Base-by-base conservation (phyloP, 2,888 invertebrate genomes). In the Physocephala rufipes region DNA sequence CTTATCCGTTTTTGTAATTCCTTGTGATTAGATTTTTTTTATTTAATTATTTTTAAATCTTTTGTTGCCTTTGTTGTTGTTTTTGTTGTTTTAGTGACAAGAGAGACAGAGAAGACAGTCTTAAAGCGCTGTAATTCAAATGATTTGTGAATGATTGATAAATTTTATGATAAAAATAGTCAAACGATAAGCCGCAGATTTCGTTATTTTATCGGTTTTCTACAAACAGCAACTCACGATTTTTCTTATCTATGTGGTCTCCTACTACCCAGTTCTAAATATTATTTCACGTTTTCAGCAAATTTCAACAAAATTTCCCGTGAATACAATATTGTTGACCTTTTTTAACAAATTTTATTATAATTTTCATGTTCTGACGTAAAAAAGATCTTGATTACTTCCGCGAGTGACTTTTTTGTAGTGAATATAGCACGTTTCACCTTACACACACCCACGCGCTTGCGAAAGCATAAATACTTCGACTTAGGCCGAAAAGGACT, bases 21-120 rank as follows among this genome's bases (percentile, higher is more conserved):
- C 36, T 36, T 9, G n/a, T n/a, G 21, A n/a, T 0, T 21, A n/a
- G 21, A 74, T 80, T 80, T 81, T 78, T 79, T 80, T 80, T 78
- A 80, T 76, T 77, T 78, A 24, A 28, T 77, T 79, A 77, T 77
- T 79, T 36, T 49, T 16, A 26, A 64, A 58, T 67, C 67, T 58
- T n/a, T 43, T 7, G 16, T 21, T 24, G 55, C 24, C 26, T 28
- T 43, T 55, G 15, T 43, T 26, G 55, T 55, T 62, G n/a, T 64
- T 68, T 49, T 68, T 71, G 68, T 64, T 36, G 36, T 7, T 36
- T 36, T 36, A 7, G 36, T 36, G 9, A 4, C 36, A 36, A 71
- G 64, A 45, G 26, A 47, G 36, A 78, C 81, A 81, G 80, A 82
- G 81, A 81, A 80, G n/a, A n/a, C n/a, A n/a, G n/a, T n/a, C n/a